Conservation (phyloP, 2,797 vertebrate species). For the Phyllotis vaccarum region DNA sequence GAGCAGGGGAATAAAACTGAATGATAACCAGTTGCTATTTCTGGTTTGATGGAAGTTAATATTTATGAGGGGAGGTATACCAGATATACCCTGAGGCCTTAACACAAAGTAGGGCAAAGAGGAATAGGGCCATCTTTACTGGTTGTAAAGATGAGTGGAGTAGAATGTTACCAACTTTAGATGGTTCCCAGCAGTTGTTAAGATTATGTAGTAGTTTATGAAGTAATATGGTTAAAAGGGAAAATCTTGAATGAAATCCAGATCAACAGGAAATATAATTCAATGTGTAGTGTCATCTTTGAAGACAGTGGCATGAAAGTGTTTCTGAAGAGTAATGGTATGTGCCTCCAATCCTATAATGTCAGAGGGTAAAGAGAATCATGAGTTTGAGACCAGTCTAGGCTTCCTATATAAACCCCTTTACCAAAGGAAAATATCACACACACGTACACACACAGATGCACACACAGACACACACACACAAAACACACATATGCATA, state of each 20-base stretch:
- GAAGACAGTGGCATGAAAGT: background rate
- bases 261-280: conserved; percentile 13
- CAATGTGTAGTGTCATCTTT: conserved; percentile 39
- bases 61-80: background rate
- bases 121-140: fast-evolving
- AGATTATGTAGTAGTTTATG: background rate
- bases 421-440: background rate
- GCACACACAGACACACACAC: background rate
- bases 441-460: no score
- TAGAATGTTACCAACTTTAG: background rate
- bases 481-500: background rate
- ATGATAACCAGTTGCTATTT: background rate
- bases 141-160: background rate
- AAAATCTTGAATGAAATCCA: background rate
- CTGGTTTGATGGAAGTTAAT: background rate
- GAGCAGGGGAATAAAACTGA: background rate
- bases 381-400: background rate
- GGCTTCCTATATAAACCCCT: background rate
- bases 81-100: background rate
- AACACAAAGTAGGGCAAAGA: background rate
- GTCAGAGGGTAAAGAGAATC: background rate
- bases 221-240: background rate
- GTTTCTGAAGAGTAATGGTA: background rate
- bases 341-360: background rate
- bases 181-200: background rate